Base-by-base conservation (phyloP, 1,140 invertebrate species). In the Drosophila cardini region DNA sequence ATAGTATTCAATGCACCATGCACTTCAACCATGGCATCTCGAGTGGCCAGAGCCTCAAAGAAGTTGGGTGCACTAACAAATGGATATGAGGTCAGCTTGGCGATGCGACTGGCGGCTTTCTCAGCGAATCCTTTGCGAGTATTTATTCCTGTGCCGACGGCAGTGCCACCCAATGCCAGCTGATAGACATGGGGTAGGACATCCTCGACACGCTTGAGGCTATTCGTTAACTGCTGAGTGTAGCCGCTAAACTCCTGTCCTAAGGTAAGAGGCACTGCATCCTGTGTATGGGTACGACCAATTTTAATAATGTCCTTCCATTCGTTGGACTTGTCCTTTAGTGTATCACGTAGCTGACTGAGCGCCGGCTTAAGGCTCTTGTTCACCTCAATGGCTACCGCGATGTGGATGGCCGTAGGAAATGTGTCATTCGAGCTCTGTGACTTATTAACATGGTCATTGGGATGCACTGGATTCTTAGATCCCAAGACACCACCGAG, bases 361-460 rank as follows among this genome's bases (percentile, higher is more conserved):
- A 99, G 87, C 2, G 95, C 95, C 2, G 98, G 98, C 52, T 99
- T 91, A 2, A 99, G 93, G 6, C 94, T 93, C 71, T 95, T 94
- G 45, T 98, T 94, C 13, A 99, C 94, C 93, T 99, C 98, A 76
- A 97, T 93, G 2, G 96, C 98, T 6, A 98, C 97, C 2, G 99
- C 96, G 89, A 99, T 97, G 90, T 99, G 98, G 97, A 99, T 99
- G 0, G 99, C 99, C 13, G 99, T 99, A 4, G 99, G 99, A 92
- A 98, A 99, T 1, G 98, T 99, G 92, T 99, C 99, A 93, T 99
- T 99, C 13, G 98, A 99, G 92, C 98, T 99, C 93, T 99, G 98
- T 15, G 97, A 97, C 93, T 98, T 99, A 92, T 99, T 99, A 9
- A 99, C 98, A 93, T 99, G 99, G 93, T 99, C 99, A 93, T 99